Evolutionary conservation across 2,888 invertebrate species (phyloP), one percentile per base, ranked within the genome.

Genomic region (Amphipoea oculea): DNA sequence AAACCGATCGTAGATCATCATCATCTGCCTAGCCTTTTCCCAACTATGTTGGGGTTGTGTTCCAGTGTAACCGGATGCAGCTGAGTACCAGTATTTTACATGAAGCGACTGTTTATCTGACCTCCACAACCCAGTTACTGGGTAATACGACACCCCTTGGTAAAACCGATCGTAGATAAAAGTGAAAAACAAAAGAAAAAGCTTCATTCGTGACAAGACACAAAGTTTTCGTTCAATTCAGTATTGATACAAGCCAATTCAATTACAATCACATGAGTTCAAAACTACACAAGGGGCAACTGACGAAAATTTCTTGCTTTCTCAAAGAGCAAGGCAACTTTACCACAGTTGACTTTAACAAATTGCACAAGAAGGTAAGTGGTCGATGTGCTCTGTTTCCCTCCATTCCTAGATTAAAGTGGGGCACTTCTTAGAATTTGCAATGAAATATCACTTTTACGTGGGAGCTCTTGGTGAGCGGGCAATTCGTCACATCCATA

Each of bases 361-460:
- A 86, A 86, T 84, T 69, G 76, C 57, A 63, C 66, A 69, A 72
- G 76, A 77, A 78, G 76, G 75, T 80, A 75, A 75, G 65, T 76
- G 76, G 78, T 69, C 63, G 73, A 57, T 78, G 20, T 78, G 60
- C 73, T 70, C 73, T 76, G 57, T 76, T 73, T 73, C 20, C 63
- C 45, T 72, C 73, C 77, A 69, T 76, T 77, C 63, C 72, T 72
- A 83, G 83, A 85, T 86, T 85, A 86, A 86, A 86, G 65, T 82
- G 48, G 79, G 42, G 66, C 63, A 82, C 74, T 70, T 66, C 72
- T 82, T 71, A 51, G 66, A 82, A 63, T 76, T 78, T 76, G 42
- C 42, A 57, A 66, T 63, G 23, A 68, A 82, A 76, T 73, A 84
- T 66, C 74, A 78, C 72, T 77, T 81, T 68, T 66, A 68, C 42